phyloP scores from a whole-genome alignment of 2,113 vertebrate genomes.

The Sceloporus undulatus region DNA sequence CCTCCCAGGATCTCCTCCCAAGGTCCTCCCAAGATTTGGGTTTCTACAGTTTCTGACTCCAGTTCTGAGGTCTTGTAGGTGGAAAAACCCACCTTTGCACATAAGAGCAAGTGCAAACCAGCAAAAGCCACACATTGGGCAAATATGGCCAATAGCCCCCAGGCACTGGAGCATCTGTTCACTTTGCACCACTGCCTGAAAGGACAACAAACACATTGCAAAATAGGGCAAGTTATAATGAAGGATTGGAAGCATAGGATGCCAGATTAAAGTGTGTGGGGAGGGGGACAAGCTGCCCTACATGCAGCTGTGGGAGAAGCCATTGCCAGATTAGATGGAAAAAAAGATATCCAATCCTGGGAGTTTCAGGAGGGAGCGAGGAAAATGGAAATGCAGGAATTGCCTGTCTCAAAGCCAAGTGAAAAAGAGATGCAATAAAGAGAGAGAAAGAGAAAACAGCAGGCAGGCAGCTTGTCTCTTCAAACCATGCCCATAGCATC shows the following conservation, averaged over 20 bases:
- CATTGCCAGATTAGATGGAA: neutral
- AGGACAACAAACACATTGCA: neutral
- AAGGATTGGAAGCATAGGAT: neutral
- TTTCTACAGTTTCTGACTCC: neutral
- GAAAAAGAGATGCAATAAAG: neutral
- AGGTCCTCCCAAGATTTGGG: too few relatives aligned
- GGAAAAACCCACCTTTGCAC: neutral
- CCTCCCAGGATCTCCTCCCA: neutral
- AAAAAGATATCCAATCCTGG: neutral
- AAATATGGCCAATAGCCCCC: neutral
- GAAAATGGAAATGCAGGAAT: neutral
- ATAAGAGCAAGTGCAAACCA: neutral
- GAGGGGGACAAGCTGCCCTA: neutral
- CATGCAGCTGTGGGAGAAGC: neutral
- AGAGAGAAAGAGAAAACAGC: neutral
- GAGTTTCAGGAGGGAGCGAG: neutral
- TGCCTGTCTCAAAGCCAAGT: constrained; percentile 2
- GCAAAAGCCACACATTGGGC: neutral
- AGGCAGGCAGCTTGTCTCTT: neutral
- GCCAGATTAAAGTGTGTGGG: neutral
- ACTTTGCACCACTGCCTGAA: neutral
- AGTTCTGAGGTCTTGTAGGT: neutral
- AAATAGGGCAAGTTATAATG: constrained; percentile 1
- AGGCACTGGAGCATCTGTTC: neutral
- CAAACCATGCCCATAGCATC: neutral